Evolutionary conservation across 2,797 vertebrate species (phyloP), one percentile per base, ranked within the genome.

Genomic region (Syngnathus acus): DNA sequence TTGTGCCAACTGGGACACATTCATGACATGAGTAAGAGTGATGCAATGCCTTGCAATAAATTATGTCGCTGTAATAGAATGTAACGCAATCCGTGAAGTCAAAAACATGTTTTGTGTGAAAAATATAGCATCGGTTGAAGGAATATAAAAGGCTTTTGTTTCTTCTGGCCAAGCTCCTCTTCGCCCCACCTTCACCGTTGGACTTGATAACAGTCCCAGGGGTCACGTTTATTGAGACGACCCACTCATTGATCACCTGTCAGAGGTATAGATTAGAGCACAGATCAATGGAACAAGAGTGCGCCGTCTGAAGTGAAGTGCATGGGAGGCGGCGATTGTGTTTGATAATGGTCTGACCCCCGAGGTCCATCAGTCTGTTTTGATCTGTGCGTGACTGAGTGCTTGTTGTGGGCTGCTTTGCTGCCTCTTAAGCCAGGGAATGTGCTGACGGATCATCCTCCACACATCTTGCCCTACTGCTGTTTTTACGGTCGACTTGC

Each of bases 31-130:
- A 59, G 65, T 54, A 62, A 62, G 63, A 21, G 16, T 85, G 84
- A 88, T 77, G 85, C 75, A 85, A 85, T 74, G 38, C 40, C 60
- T 62, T 51, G 82, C 75, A 85, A 86, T 62, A 73, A 72, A 73
- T 68, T 62, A 40, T 32, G 69, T 9, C 71, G 73, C 65, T 74
- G 78, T 77, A 82, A 84, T 75, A 78, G 58, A 38, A n/a, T 70
- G 72, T 69, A 78, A 82, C 70, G 63, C 58, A 43, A 62, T 70
- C 67, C 14, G 53, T 38, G 9, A 23, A 62, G 58, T 60, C 21
- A 60, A 21, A 38, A 55, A 2, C 13, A 57, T 57, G 4, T 13
- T 26, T 60, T 39, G 57, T 8, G 21, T 42, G 39, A 61, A 42
- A 32, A 54, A n/a, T 51, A 21, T 9, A 23, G 5, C 21, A 26